Base-by-base conservation (phyloP, 1,140 invertebrate genomes). In the Anastatus disparis region DNA sequence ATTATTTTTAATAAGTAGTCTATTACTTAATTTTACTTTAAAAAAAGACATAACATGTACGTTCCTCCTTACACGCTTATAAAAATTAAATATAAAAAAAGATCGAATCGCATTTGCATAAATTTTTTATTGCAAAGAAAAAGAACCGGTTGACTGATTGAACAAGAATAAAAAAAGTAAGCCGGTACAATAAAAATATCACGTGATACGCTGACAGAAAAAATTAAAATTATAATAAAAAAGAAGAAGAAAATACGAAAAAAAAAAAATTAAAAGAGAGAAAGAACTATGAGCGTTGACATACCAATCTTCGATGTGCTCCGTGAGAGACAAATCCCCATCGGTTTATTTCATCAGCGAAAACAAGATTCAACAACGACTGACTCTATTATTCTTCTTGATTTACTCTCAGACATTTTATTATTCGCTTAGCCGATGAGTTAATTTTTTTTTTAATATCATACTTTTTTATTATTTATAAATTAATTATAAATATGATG, bases 181-280 rank as follows among this genome's bases (percentile, higher is more conserved):
- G 17, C 26, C 29, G 17, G 38, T 56, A 31, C 31, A 56, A 56
- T 56, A 38, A 56, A 56, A 35, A 38, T 56, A 10, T 56, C n/a
- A 20, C 17, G 31, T 12, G 52, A 26, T 26, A 53, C 26, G 26
- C n/a, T 26, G 52, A 27, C 27, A 53, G 20, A 52, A 27, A 31
- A 53, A 8, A 35, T 2, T 10, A 22, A 1, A 0, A 38, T 27
- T 38, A 3, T 1, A 27, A 58, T 7, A 40, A 10, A 22, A 20
- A 42, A 17, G 15, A 12, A 44, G 24, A 44, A 10, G 8, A 10
- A 35, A 35, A 15, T 10, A 38, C 4, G 12, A 35, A n/a, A 15
- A 56, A 20, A 4, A 29, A 35, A 22, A 31, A 2, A n/a, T 13
- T 17, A 10, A 35, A 2, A 17, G 29, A 35, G 29, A 31, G 53